Evolutionary conservation across 2,888 invertebrate species (phyloP), one percentile per base, ranked within the genome.

Genomic region (Periphyllus acericola): DNA sequence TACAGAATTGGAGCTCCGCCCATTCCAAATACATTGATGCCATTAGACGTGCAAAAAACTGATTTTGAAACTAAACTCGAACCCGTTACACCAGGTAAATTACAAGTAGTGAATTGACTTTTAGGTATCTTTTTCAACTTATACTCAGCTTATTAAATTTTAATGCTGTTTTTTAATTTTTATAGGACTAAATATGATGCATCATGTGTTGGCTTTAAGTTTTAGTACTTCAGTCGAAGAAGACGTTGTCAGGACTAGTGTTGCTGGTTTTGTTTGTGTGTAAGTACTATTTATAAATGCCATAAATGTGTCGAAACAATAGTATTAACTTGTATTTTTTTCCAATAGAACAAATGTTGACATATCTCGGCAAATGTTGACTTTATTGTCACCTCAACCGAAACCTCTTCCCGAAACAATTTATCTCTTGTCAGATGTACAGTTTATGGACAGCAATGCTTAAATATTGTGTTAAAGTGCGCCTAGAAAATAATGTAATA

Each of bases 1-100:
- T 98, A 95, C 91, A 98, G 98, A 94, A 97, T 99, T 90, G 98
- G 98, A 21, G 98, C 98, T 0, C 97, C 97, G 0, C 94, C 96
- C 0, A 92, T 99, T 88, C 99, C 99, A 0, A 97, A 97, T 91
- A 98, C 98, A 3, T 98, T 98, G 92, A 95, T 99, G 94, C 99
- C 99, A 0, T 94, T 98, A 89, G 99, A 99, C 82, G 98, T 98
- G 97, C 97, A 96, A 91, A 92, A 94, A 0, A 96, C 96, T 91
- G 98, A 99, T 92, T 97, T 97, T 91, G 93, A 96, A 89, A 98
- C 97, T 0, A 97, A 97, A 92, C 93, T 98, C 84, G 97, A 98
- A 55, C 92, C 94, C 0, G 94, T 98, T 68, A 94, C 94, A 89
- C 96, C 97, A 2, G 94, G 96, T 91, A 91, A 90, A 91, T 46